Evolutionary conservation across 2,888 invertebrate species (phyloP), one percentile per base, ranked within the genome.

Genomic region (Reticulitermes lucifugus): DNA sequence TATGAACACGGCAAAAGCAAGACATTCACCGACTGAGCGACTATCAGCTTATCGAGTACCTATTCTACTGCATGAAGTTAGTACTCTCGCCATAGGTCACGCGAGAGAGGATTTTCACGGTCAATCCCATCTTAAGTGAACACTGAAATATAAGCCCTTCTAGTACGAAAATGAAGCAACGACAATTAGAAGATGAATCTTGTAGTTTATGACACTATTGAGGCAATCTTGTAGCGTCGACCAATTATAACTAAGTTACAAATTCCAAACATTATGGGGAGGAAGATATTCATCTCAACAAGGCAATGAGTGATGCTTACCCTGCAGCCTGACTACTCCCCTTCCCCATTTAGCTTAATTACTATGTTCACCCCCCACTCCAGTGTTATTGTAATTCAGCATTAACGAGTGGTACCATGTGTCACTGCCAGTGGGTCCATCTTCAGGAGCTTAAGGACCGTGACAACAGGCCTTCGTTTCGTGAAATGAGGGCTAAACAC

Each of bases 231-330:
- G 6, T 21, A 35, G n/a, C 29, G 71, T 73, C 21, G 10, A 29
- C 73, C 73, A 73, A 41, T 73, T 73, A 73, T 73, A 73, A 73
- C 35, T 7, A 41, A 7, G 73, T 73, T 73, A 73, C 73, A 73
- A 73, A 73, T 73, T 73, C 41, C 35, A 73, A 73, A 25, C 65
- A n/a, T 65, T 65, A 10, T n/a, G 65, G 10, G 73, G 73, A 73
- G 25, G 65, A 41, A 73, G 73, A 73, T 41, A 73, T 73, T 73
- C 35, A 73, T 73, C 73, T 73, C 14, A 73, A 73, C 35, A 41
- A 73, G 18, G 73, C 73, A 71, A 71, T 73, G 73, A 73, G 73
- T 73, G 41, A 73, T 41, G 73, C 65, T 65, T 65, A 65, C 25
- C n/a, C 65, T n/a, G n/a, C 9, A n/a, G 65, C 14, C 73, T 21